Percentiles rank a stretch among this genome's conserved stretches.
Conservation (phyloP, 2,113 vertebrate genomes). For the Cephalopholis sonnerati region DNA sequence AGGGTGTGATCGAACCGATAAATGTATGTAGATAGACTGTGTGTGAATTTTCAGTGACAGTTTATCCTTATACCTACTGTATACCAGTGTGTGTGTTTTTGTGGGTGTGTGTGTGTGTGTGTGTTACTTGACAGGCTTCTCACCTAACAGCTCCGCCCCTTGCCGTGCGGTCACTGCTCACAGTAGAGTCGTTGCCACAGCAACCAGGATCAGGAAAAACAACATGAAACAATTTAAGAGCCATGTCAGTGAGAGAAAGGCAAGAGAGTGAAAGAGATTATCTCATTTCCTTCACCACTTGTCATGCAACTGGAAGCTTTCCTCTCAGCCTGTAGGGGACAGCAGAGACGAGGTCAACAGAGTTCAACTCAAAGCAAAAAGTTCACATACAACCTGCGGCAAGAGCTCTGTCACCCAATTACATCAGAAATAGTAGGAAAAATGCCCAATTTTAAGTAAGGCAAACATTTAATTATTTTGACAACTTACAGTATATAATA, state of each 20-base stretch:
- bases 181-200: slow-evolving; percentile 54
- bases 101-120: slow-evolving; percentile 12
- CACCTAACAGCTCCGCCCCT: slow-evolving; percentile 69
- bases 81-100: background rate
- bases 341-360: slow-evolving; percentile 48
- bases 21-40: background rate
- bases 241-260: slow-evolving; percentile 68
- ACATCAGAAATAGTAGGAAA: background rate
- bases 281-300: slow-evolving; percentile 75
- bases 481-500: background rate
- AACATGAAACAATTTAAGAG: slow-evolving; percentile 76
- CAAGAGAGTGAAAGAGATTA: slow-evolving; percentile 72
- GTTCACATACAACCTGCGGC: slow-evolving; percentile 27
- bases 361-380: slow-evolving; percentile 25
- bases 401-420: background rate
- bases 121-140: slow-evolving; percentile 60
- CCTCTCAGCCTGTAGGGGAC: slow-evolving; percentile 55
- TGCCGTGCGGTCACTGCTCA: slow-evolving; percentile 73
- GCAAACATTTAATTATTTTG: background rate
- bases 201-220: slow-evolving; percentile 76
- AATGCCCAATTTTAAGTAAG: background rate
- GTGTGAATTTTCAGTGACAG: background rate
- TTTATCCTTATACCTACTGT: background rate
- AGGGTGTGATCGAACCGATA: background rate
- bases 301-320: slow-evolving; percentile 61